Percentiles rank a stretch among this genome's conserved stretches.
Conservation (phyloP, 2,888 invertebrate genomes). For the Eupithecia centaureata region DNA sequence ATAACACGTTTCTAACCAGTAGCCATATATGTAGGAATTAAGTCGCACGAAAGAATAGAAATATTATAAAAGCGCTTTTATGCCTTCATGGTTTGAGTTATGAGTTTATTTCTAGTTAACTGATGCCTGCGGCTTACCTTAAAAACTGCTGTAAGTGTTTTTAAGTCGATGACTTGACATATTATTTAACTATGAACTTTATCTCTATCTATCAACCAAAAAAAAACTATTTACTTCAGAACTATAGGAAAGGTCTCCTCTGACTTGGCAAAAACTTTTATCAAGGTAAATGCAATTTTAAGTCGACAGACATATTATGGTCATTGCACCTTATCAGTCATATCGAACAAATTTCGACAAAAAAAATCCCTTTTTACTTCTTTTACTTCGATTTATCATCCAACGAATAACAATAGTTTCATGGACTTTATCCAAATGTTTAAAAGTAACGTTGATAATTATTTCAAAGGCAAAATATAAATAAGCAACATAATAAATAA, state of each 20-base stretch:
- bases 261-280: too few species aligned
- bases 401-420: background rate
- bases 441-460: background rate
- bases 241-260: too few species aligned
- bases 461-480: background rate
- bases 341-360: too few species aligned
- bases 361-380: too few species aligned
- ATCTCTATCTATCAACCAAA: too few species aligned
- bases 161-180: background rate
- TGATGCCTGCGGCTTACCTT: conserved; percentile 25
- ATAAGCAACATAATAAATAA: background rate
- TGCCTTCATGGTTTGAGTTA: conserved; percentile 36
- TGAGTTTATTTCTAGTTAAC: conserved; percentile 33
- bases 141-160: background rate
- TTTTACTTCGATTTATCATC: background rate
- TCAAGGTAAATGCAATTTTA: too few species aligned
- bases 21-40: conserved; percentile 34
- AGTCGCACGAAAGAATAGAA: conserved; percentile 36
- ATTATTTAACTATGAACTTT: background rate
- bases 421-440: background rate
- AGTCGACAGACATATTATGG: too few species aligned
- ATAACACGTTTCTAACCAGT: conserved; percentile 36
- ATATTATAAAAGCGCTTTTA: conserved; percentile 36
- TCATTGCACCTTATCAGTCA: too few species aligned
- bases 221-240: background rate